A percentile compares a stretch with the other conserved stretches of the same genome.
phyloP scores from a whole-genome alignment of 2,113 vertebrate species.

The Amazona guildingii region DNA sequence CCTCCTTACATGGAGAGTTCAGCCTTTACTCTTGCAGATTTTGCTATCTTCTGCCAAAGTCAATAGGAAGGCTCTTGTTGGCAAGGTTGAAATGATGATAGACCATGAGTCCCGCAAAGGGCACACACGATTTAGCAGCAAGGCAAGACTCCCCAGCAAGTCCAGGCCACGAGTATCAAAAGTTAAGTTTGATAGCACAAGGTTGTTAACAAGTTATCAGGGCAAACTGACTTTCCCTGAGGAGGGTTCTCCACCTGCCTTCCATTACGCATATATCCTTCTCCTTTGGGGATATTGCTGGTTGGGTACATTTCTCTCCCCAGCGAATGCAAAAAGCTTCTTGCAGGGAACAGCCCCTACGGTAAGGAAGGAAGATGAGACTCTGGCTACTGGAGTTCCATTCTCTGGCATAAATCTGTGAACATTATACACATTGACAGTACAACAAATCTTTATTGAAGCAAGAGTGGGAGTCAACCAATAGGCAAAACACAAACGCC shows the following conservation, averaged over 20 bases:
- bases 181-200: background rate
- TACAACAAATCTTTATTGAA: background rate
- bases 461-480: slow-evolving; percentile 5
- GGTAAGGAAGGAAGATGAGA: background rate
- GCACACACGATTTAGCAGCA: background rate
- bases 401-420: background rate
- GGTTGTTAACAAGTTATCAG: background rate
- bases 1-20: background rate
- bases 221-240: background rate
- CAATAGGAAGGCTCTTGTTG: background rate
- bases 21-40: background rate
- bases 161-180: background rate
- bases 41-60: background rate
- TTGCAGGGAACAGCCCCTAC: background rate
- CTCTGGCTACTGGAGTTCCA: background rate
- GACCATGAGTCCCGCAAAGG: background rate
- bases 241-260: background rate
- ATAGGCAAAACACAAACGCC: slow-evolving; percentile 23
- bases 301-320: background rate
- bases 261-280: fast-evolving
- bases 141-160: background rate
- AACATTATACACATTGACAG: background rate
- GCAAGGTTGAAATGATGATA: fast-evolving
- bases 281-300: background rate
- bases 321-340: background rate